These are phyloP conservation scores for Drosophila gunungcola DNA, from an alignment of 1,140 invertebrate genomes.

Conservation along the genomic window DNA sequence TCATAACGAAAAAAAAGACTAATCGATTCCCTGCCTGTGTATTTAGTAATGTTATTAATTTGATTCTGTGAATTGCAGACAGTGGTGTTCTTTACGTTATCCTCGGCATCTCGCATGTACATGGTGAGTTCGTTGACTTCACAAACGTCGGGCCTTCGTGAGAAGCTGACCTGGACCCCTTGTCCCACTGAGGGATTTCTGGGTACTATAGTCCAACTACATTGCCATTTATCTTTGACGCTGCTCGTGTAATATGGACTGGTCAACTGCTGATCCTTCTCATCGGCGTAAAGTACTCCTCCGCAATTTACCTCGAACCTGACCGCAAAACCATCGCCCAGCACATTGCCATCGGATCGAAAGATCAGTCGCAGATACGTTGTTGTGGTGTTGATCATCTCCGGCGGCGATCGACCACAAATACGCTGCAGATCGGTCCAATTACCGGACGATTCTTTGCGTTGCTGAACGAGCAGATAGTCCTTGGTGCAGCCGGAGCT, in stretches of 20 bases:
- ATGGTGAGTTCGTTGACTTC: too few relatives aligned
- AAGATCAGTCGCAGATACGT: constrained; percentile 90
- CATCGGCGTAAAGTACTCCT: constrained; percentile 87
- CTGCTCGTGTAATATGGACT: constrained; percentile 90
- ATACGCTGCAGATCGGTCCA: constrained; percentile 86
- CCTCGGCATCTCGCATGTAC: too few relatives aligned
- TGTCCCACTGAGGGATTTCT: constrained; percentile 38
- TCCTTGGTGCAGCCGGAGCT: constrained; percentile 91
- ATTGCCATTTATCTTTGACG: constrained; percentile 88
- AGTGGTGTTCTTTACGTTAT: too few relatives aligned
- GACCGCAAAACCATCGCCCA: constrained; percentile 90
- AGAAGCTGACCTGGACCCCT: constrained; percentile 86
- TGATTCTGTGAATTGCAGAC: too few relatives aligned
- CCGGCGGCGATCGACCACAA: constrained; percentile 90
- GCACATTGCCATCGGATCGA: constrained; percentile 87
- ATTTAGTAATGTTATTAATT: too few relatives aligned
- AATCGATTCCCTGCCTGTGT: too few relatives aligned
- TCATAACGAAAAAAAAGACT: too few relatives aligned
- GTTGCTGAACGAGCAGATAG: constrained; percentile 86
- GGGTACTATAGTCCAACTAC: constrained; percentile 88
- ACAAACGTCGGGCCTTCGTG: too few relatives aligned
- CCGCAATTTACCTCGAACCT: constrained; percentile 89
- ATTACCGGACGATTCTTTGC: constrained; percentile 79
- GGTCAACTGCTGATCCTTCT: constrained; percentile 86
- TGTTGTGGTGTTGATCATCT: constrained; percentile 87